These are phyloP conservation scores for Noctua pronuba DNA, from an alignment of 2,888 invertebrate species.

Conservation along the genomic window DNA sequence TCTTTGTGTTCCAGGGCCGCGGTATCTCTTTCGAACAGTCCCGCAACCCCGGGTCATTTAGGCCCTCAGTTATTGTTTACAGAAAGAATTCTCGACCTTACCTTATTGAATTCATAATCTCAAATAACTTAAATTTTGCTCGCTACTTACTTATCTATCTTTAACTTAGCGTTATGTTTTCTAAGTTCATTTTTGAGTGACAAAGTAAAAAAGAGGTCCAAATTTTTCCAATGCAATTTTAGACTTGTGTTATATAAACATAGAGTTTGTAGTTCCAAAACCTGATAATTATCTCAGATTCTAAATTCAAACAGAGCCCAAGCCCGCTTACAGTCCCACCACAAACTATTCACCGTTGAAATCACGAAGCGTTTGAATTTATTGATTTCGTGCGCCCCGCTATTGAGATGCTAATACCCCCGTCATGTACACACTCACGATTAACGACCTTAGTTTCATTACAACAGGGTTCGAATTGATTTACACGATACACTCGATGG, in stretches of 20 bases:
- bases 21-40: too few species aligned
- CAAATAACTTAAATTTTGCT: not conserved
- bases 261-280: not conserved
- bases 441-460: constrained; percentile 65
- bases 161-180: not conserved
- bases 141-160: not conserved
- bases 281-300: not conserved
- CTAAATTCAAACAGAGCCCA: not conserved
- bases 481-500: constrained; percentile 15
- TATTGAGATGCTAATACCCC: constrained; percentile 75
- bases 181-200: not conserved
- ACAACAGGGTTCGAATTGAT: constrained; percentile 62
- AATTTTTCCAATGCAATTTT: not conserved
- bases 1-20: too few species aligned
- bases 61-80: not conserved
- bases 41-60: too few species aligned
- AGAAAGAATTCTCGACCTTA: not conserved
- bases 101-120: not conserved
- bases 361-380: constrained; percentile 72
- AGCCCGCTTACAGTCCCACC: constrained; percentile 39
- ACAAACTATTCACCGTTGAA: constrained; percentile 65
- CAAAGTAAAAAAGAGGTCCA: not conserved
- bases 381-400: constrained; percentile 74
- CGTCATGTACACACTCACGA: constrained; percentile 53
- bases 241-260: not conserved